phyloP scores from a whole-genome alignment of 2,113 vertebrate genomes.

The Melanerpes aurifrons region DNA sequence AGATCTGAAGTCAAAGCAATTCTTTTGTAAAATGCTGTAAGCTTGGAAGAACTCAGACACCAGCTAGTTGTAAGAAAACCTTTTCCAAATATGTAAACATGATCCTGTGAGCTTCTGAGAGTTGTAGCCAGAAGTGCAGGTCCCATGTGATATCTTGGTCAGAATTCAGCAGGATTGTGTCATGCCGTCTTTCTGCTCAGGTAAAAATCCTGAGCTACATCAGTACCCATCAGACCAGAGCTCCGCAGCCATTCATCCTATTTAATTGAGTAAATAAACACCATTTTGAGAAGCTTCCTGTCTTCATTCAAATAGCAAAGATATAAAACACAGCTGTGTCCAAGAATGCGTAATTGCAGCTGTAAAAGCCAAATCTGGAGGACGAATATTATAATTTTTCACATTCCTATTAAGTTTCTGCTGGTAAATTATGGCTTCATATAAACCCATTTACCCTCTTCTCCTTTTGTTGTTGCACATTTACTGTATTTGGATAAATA shows the following conservation, averaged over 20 bases:
- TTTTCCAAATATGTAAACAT: background rate
- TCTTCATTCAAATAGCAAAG: slow-evolving; percentile 43
- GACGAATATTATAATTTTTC: slow-evolving; percentile 32
- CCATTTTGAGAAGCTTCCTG: slow-evolving; percentile 48
- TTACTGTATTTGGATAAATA: slow-evolving; percentile 36
- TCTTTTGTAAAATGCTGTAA: background rate
- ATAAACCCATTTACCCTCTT: slow-evolving; percentile 39
- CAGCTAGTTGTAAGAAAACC: background rate
- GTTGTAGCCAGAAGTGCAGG: background rate
- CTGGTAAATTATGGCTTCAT: slow-evolving; percentile 23
- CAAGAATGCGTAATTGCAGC: slow-evolving; percentile 38
- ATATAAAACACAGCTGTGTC: slow-evolving; percentile 63
- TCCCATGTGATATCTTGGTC: background rate
- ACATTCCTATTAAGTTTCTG: slow-evolving; percentile 34
- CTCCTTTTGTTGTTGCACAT: background rate
- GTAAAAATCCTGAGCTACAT: background rate
- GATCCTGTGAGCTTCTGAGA: background rate
- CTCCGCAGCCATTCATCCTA: background rate
- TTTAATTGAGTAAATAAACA: slow-evolving; percentile 58
- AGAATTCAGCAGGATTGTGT: background rate
- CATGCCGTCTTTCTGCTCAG: background rate
- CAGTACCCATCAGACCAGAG: background rate
- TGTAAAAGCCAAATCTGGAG: slow-evolving; percentile 46
- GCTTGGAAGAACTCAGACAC: background rate
- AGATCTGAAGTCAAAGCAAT: background rate